A percentile compares a stretch with the other conserved stretches of the same genome.
Evolutionary conservation across 2,797 vertebrate species (phyloP).

Genomic region (Paedocypris micromegethes): DNA sequence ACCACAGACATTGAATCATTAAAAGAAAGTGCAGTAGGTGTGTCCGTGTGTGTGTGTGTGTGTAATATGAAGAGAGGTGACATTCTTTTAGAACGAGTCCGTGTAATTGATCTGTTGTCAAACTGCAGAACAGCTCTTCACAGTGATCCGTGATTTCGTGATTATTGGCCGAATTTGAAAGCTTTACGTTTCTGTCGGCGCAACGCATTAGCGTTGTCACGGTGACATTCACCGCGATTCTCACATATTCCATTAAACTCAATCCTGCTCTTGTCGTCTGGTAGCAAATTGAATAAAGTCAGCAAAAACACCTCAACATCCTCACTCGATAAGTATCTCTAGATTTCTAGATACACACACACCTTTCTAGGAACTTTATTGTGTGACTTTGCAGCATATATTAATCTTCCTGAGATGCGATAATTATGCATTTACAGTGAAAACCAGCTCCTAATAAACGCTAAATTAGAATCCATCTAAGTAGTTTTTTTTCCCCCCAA

Average conservation of each 20-base stretch:
- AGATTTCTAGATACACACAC: no score
- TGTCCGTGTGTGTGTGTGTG: background rate
- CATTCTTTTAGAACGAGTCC: background rate
- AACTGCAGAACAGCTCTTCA: slow-evolving; percentile 12
- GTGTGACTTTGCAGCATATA: background rate
- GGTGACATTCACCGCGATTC: slow-evolving; percentile 9
- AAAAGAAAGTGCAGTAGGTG: no score
- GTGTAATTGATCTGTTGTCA: slow-evolving; percentile 15
- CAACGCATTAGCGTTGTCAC: slow-evolving; percentile 16
- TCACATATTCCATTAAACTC: slow-evolving; percentile 21
- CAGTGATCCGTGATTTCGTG: slow-evolving; percentile 8
- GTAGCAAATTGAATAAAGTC: slow-evolving; percentile 3
- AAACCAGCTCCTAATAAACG: background rate
- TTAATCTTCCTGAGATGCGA: background rate
- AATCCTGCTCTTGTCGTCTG: slow-evolving; percentile 18
- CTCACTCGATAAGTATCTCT: no score
- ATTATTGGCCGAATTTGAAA: slow-evolving; percentile 23
- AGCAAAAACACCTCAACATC: background rate
- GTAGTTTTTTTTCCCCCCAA: no score
- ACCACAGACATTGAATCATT: no score
- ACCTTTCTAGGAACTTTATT: no score
- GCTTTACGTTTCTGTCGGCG: background rate
- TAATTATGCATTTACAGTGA: background rate
- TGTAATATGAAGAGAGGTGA: background rate
- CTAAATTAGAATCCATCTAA: no score